Percentiles rank a stretch among this genome's conserved stretches.
phyloP scores from a whole-genome alignment of 1,140 invertebrate species.

The Metaphire vulgaris region DNA sequence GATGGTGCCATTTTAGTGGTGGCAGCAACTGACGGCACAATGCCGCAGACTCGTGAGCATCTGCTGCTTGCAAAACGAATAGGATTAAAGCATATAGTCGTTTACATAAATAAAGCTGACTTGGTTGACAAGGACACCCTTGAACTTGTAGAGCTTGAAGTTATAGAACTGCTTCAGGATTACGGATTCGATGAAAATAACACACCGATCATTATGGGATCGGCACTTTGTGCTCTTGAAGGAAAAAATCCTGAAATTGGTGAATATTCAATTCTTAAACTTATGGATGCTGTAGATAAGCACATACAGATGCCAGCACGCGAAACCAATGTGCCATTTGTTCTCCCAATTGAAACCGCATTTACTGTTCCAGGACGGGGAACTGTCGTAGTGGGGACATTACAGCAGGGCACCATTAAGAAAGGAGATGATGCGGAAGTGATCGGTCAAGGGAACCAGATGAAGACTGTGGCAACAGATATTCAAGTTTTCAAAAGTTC shows the following conservation, averaged over 20 bases:
- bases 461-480: slow-evolving; percentile 78
- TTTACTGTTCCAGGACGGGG: slow-evolving; percentile 89
- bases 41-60: slow-evolving; percentile 98
- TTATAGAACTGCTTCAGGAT: slow-evolving; percentile 73
- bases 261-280: slow-evolving; percentile 68
- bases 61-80: slow-evolving; percentile 93
- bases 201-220: slow-evolving; percentile 73
- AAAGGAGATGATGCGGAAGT: slow-evolving; percentile 88
- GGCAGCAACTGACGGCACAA: slow-evolving; percentile 94
- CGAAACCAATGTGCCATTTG: slow-evolving; percentile 87
- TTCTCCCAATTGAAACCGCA: slow-evolving; percentile 83
- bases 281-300: slow-evolving; percentile 78
- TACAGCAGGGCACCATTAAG: slow-evolving; percentile 80
- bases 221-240: slow-evolving; percentile 79
- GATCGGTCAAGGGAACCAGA: slow-evolving; percentile 74
- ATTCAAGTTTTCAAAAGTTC: slow-evolving; percentile 94
- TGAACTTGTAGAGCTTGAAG: slow-evolving; percentile 94
- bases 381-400: slow-evolving; percentile 86
- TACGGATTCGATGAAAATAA: slow-evolving; percentile 75
- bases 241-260: slow-evolving; percentile 75
- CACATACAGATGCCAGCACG: slow-evolving; percentile 81
- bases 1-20: slow-evolving; percentile 97
- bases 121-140: slow-evolving; percentile 82
- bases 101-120: slow-evolving; percentile 95
- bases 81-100: slow-evolving; percentile 80